Percentiles rank a stretch among this genome's conserved stretches.
phyloP scores from a whole-genome alignment of 2,888 invertebrate species.

The Chalcosyrphus nemorum region DNA sequence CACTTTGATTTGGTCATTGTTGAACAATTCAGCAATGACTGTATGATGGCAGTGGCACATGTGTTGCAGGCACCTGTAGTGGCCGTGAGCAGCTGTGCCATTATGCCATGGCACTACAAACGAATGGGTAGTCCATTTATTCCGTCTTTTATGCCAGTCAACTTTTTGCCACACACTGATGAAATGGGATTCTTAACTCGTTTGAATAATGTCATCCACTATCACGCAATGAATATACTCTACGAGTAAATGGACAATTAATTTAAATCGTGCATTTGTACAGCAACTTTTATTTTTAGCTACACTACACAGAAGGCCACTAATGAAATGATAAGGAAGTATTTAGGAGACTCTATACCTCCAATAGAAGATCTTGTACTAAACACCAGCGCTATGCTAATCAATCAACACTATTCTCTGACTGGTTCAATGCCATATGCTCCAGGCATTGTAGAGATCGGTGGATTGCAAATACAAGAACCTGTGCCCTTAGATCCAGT shows the following conservation, averaged over 20 bases:
- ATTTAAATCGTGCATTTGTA: too few relatives aligned
- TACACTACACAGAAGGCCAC: constrained; percentile 79
- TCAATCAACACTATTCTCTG: constrained; percentile 83
- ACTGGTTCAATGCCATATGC: constrained; percentile 82
- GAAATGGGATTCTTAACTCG: constrained; percentile 81
- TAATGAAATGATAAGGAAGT: constrained; percentile 79
- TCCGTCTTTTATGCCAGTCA: constrained; percentile 83
- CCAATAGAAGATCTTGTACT: constrained; percentile 82
- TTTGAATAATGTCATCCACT: constrained; percentile 81
- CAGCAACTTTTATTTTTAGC: constrained; percentile 63
- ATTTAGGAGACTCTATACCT: constrained; percentile 81
- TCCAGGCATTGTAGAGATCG: constrained; percentile 83
- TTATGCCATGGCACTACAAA: constrained; percentile 85
- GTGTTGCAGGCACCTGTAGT: constrained; percentile 85
- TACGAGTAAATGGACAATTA: constrained; percentile 77
- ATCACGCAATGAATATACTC: constrained; percentile 74
- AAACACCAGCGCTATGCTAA: constrained; percentile 79
- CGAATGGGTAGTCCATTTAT: constrained; percentile 84
- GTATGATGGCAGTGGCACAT: constrained; percentile 85
- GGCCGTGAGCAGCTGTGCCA: constrained; percentile 83
- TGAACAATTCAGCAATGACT: constrained; percentile 88
- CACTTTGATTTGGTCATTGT: constrained; percentile 86
- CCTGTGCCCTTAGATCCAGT: constrained; percentile 77
- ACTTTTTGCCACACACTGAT: constrained; percentile 82
- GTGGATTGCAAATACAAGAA: constrained; percentile 82